Evolutionary conservation across 2,888 invertebrate species (phyloP).

Genomic region (Belgica antarctica): DNA sequence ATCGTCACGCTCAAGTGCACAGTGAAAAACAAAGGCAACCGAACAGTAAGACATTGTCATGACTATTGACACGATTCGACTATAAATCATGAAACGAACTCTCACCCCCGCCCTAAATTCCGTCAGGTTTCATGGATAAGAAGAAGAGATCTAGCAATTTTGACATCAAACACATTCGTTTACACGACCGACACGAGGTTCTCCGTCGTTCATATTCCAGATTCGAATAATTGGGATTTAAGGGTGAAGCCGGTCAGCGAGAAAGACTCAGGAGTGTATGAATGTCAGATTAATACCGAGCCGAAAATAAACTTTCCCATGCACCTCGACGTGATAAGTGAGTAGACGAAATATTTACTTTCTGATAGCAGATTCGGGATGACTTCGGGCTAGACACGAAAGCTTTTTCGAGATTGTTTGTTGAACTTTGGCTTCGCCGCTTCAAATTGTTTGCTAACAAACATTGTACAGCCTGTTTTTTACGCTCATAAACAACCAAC

Average conservation of each 20-base stretch:
- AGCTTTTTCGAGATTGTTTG: no score
- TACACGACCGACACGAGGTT: constrained; percentile 86
- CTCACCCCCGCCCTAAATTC: constrained; percentile 8
- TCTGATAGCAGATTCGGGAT: no score
- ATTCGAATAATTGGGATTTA: constrained; percentile 83
- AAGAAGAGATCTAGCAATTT: constrained; percentile 75
- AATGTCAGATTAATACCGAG: constrained; percentile 75
- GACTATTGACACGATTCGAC: constrained; percentile 23
- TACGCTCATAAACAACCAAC: no score
- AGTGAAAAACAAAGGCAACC: constrained; percentile 32
- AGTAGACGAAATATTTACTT: no score
- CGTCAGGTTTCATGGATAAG: constrained; percentile 59
- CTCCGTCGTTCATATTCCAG: constrained; percentile 78
- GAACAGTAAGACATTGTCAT: constrained; percentile 35
- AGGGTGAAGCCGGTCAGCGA: constrained; percentile 80
- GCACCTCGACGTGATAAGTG: constrained; percentile 63
- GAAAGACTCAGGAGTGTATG: constrained; percentile 80
- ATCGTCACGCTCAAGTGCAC: constrained; percentile 35
- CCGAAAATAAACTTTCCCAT: constrained; percentile 86
- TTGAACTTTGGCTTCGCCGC: no score
- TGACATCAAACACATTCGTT: constrained; percentile 76
- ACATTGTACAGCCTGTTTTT: no score
- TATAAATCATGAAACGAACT: constrained; percentile 30
- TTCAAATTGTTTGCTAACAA: no score
- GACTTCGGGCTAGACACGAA: no score